Conservation (phyloP, 2,113 vertebrate genomes). For the Tor tambroides region DNA sequence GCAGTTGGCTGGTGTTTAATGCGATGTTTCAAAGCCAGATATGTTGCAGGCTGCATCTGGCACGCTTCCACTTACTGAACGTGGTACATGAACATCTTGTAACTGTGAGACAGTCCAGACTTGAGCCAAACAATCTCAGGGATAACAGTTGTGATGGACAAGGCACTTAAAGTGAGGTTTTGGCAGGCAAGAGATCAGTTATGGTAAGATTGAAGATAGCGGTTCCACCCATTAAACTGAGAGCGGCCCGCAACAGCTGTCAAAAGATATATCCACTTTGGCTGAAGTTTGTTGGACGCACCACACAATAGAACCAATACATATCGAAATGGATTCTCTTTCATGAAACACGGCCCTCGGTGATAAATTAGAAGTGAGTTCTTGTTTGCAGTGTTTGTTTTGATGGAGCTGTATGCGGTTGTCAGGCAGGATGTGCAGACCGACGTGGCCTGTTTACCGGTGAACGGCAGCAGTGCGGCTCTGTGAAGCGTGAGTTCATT, state of each 20-base stretch:
- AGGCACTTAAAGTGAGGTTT: slow-evolving; percentile 61
- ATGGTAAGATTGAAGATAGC: slow-evolving; percentile 63
- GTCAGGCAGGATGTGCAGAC: slow-evolving; percentile 48
- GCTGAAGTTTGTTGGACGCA: slow-evolving; percentile 35
- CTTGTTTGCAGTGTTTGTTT: slow-evolving; percentile 51
- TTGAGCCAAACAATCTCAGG: slow-evolving; percentile 45
- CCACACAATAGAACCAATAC: slow-evolving; percentile 35
- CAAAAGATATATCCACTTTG: slow-evolving; percentile 55
- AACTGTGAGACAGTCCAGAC: slow-evolving; percentile 33
- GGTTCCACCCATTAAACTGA: slow-evolving; percentile 48
- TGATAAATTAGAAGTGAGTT: slow-evolving; percentile 47
- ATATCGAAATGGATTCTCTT: slow-evolving; percentile 40
- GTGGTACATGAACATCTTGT: slow-evolving; percentile 40
- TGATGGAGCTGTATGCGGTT: slow-evolving; percentile 43
- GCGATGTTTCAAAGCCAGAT: slow-evolving; percentile 33
- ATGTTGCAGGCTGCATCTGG: slow-evolving; percentile 13
- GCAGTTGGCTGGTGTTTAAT: slow-evolving; percentile 36
- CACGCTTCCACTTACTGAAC: neutral
- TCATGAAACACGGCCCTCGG: slow-evolving; percentile 32
- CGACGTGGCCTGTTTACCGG: slow-evolving; percentile 50
- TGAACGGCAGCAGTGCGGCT: slow-evolving; percentile 56
- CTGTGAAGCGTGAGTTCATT: slow-evolving; percentile 54
- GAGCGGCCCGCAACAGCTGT: slow-evolving; percentile 43
- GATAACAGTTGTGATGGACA: slow-evolving; percentile 55
- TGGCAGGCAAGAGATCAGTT: slow-evolving; percentile 62